Conservation (phyloP, 2,113 vertebrate species). For the Thomomys bottae region DNA sequence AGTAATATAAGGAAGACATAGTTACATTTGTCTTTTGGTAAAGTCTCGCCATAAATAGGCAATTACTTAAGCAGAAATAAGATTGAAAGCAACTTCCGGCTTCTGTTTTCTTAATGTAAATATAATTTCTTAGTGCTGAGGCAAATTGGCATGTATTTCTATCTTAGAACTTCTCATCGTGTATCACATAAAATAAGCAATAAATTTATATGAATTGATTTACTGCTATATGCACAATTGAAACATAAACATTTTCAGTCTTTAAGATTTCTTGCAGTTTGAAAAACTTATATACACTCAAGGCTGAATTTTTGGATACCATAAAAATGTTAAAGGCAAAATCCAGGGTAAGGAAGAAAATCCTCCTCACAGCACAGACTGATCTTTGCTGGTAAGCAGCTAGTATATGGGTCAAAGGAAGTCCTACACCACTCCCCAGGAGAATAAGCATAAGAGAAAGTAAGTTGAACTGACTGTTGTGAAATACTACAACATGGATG, state of each 20-base stretch:
- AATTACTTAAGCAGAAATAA: background rate
- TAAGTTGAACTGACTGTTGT: too few species aligned
- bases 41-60: background rate
- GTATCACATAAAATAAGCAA: background rate
- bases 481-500: too few species aligned
- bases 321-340: too few species aligned
- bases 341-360: too few species aligned
- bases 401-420: too few species aligned
- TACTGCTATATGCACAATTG: background rate
- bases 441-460: too few species aligned
- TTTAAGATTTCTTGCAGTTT: background rate
- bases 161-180: background rate
- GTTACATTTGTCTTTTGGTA: background rate
- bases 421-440: too few species aligned
- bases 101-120: background rate
- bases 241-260: background rate
- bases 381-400: too few species aligned
- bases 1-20: background rate
- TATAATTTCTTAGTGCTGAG: background rate
- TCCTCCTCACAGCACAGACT: too few species aligned
- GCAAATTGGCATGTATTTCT: background rate
- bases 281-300: background rate
- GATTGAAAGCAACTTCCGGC: background rate
- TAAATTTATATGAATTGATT: background rate
- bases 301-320: too few species aligned